Base-by-base conservation (phyloP, 2,113 vertebrate species). In the pig (Sus scrofa) region DNA sequence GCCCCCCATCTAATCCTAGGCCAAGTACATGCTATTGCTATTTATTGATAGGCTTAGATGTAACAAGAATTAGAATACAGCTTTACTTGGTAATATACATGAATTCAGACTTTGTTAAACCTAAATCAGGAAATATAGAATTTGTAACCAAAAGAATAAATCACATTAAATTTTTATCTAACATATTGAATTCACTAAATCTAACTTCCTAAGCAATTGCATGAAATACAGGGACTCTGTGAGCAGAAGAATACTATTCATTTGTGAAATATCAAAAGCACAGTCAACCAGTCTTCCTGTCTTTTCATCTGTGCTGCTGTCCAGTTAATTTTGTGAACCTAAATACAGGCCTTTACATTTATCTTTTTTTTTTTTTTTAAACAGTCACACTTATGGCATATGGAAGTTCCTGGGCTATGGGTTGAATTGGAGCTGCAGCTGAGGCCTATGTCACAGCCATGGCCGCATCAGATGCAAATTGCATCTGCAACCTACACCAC, bases 91-190 rank as follows among this genome's bases (percentile, higher is more conserved):
- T 37, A 27, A 54, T 30, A 16, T 14, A 37, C 18, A 34, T 16
- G 39, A 71, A 84, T 50, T 37, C 26, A 70, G 78, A 50, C 34
- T 50, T 85, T 56, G 89, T 91, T 32, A 93, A 93, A 62, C 44
- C 20, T 50, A 92, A 44, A 34, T 75, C 56, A 63, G 77, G n/a
- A 79, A 92, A 87, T 39, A 22, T 30, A 71, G 67, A 74, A 65
- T 96, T 92, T 87, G 26, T 26, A 65, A 90, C 3, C 79, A 54
- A 78, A 92, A 44, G 63, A 77, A 67, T 68, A 39, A 77, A 52
- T 54, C 50, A 89, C 50, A 92, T 30, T 68, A 77, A 63, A 67
- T 32, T 32, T 91, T 52, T 87, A 34, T 75, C 52, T 73, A 58
- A 85, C 27, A 60, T 58, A 44, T 2, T 82, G 20, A 60, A 67